A percentile compares a stretch with the other conserved stretches of the same genome.
Evolutionary conservation across 2,888 invertebrate species (phyloP).

Genomic region (Camptogramma bilineatum): DNA sequence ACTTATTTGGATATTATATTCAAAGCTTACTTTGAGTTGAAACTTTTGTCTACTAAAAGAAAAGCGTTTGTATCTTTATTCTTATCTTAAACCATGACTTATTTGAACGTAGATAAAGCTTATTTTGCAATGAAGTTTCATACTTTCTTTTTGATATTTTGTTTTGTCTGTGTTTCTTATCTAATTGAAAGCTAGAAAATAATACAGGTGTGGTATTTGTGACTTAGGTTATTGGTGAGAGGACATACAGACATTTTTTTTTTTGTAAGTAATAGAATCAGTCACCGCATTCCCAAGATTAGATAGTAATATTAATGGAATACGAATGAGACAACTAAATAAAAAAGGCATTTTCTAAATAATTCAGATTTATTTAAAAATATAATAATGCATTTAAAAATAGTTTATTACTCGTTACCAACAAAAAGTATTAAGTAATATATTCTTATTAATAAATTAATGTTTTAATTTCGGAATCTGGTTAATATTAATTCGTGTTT

Average conservation of each 20-base stretch:
- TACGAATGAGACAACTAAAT: conserved; percentile 32
- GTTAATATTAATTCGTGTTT: conserved; percentile 36
- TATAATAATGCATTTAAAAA: conserved; percentile 41
- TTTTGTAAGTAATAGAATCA: conserved; percentile 11
- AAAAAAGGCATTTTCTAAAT: conserved; percentile 38
- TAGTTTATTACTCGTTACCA: conserved; percentile 62
- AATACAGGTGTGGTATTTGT: too few species aligned
- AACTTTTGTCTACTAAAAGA: too few species aligned
- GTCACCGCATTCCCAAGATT: conserved; percentile 25
- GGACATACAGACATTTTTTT: not conserved
- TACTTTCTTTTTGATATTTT: too few species aligned
- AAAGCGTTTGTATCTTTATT: too few species aligned
- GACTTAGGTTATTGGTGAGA: too few species aligned
- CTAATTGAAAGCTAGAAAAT: too few species aligned
- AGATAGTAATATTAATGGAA: conserved; percentile 37
- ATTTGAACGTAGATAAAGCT: not conserved
- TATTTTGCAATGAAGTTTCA: not conserved
- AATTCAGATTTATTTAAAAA: conserved; percentile 37
- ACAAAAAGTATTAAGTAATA: conserved; percentile 55
- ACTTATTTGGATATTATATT: too few species aligned
- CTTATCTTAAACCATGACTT: not conserved
- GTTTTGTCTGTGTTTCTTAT: too few species aligned
- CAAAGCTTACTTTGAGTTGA: too few species aligned
- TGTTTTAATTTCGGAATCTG: not conserved
- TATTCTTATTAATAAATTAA: conserved; percentile 44